Base-by-base conservation (phyloP, 2,797 vertebrate genomes). In the Poeciliopsis infans region DNA sequence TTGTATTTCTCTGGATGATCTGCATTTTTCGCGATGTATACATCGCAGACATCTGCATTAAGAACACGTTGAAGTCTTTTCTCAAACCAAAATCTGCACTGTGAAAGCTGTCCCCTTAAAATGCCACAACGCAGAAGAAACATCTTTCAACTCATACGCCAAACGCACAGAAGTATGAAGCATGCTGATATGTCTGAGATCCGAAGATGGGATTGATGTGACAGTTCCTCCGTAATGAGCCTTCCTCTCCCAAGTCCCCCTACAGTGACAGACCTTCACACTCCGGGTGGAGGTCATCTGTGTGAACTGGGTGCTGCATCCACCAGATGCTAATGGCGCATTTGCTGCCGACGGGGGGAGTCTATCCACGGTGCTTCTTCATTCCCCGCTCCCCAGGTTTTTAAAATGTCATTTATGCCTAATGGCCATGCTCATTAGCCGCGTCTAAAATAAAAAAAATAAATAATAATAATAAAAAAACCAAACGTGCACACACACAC, bases 341-440 rank as follows among this genome's bases (percentile, higher is more conserved):
- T 79, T 84, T 59, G 77, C 86, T 73, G 81, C 82, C 78, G 73
- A 83, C 82, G 74, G 87, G 74, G 88, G 85, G 81, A 82, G 78
- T 89, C 83, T 81, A 80, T 90, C 74, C 76, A 45, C 66, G 45
- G 61, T 75, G 76, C 82, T 86, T 87, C 79, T 90, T 92, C 84
- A 89, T 89, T 83, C 88, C 76, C 75, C 57, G 85, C 92, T 92
- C 90, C 77, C 80, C 83, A 79, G 90, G 90, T 91, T 94, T 93
- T 94, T 94, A 94, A 94, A 95, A 93, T 81, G 91, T 92, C 87
- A 93, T 95, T 95, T 94, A 93, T 90, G 92, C 89, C 90, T 95
- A 95, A 96, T 95, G 93, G 94, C 80, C 72, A 46, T 83, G 84
- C 92, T 95, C 95, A 94, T 96, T 96, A 96, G 87, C 88, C 83